These are phyloP conservation scores for Plusia festucae DNA, from an alignment of 2,888 invertebrate species.

Conservation along the genomic window DNA sequence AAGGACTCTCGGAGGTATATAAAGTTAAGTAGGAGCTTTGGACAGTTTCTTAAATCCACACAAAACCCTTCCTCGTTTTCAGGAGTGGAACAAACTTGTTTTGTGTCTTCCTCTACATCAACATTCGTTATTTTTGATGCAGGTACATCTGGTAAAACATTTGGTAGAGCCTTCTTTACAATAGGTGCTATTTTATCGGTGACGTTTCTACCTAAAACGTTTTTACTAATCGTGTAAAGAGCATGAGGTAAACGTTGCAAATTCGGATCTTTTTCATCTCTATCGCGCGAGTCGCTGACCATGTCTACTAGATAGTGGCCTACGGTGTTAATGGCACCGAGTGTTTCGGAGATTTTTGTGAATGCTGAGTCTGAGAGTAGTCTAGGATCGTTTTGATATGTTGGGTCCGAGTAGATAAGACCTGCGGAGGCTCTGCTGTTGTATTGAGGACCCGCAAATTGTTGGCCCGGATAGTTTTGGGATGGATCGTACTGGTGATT, in stretches of 20 bases:
- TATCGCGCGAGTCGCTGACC: slow-evolving; percentile 87
- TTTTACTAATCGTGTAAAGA: slow-evolving; percentile 94
- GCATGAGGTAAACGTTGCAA: slow-evolving; percentile 91
- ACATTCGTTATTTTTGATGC: slow-evolving; percentile 81
- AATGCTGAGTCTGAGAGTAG: slow-evolving; percentile 90
- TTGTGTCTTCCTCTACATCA: slow-evolving; percentile 80
- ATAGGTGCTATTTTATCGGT: slow-evolving; percentile 95
- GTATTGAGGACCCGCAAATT: slow-evolving; percentile 62
- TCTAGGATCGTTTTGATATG: slow-evolving; percentile 82
- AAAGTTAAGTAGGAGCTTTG: slow-evolving; percentile 94
- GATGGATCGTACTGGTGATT: slow-evolving; percentile 13
- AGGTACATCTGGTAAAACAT: slow-evolving; percentile 82
- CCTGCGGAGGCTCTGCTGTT: slow-evolving; percentile 68
- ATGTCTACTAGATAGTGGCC: slow-evolving; percentile 96
- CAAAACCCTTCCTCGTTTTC: slow-evolving; percentile 94
- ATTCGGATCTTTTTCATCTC: slow-evolving; percentile 81
- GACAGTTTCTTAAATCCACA: slow-evolving; percentile 96
- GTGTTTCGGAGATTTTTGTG: slow-evolving; percentile 90
- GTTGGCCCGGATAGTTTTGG: slow-evolving; percentile 33
- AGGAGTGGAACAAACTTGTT: slow-evolving; percentile 94
- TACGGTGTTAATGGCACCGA: slow-evolving; percentile 95
- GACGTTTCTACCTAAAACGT: slow-evolving; percentile 92
- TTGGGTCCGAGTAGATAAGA: slow-evolving; percentile 65
- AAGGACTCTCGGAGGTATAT: slow-evolving; percentile 95
- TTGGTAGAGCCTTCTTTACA: slow-evolving; percentile 85